Conservation (phyloP, 2,797 vertebrate species). For the Podargus strigoides region DNA sequence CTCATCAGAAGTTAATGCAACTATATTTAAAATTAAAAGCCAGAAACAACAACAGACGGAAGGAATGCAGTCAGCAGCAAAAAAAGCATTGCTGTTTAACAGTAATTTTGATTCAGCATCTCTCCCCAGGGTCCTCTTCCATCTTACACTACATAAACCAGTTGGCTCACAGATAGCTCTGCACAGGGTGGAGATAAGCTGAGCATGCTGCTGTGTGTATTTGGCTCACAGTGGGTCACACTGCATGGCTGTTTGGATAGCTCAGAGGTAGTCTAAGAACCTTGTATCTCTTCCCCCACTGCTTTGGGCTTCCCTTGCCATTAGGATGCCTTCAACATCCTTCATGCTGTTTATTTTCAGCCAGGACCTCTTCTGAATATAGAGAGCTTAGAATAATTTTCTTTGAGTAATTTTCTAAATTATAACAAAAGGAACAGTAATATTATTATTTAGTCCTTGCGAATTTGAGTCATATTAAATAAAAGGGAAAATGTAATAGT, state of each 20-base stretch:
- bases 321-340: not conserved
- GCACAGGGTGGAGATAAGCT: not conserved
- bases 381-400: not conserved
- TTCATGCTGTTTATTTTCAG: not conserved
- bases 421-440: not conserved
- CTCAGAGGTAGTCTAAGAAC: not conserved
- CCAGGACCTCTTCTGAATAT: not conserved
- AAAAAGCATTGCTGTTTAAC: not conserved
- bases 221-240: not conserved
- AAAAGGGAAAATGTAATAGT: not conserved
- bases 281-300: not conserved
- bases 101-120: not conserved
- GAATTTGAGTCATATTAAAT: not conserved
- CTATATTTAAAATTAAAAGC: conserved; percentile 46
- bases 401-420: not conserved
- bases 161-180: not conserved
- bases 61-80: conserved; percentile 12
- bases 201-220: not conserved
- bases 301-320: not conserved
- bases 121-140: conserved; percentile 26
- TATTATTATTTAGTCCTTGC: not conserved
- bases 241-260: not conserved
- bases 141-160: not conserved
- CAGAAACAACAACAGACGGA: conserved; percentile 37
- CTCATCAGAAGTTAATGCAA: conserved; percentile 34